Conservation (phyloP, 2,113 vertebrate species). For the Dicrurus megarhynchus region DNA sequence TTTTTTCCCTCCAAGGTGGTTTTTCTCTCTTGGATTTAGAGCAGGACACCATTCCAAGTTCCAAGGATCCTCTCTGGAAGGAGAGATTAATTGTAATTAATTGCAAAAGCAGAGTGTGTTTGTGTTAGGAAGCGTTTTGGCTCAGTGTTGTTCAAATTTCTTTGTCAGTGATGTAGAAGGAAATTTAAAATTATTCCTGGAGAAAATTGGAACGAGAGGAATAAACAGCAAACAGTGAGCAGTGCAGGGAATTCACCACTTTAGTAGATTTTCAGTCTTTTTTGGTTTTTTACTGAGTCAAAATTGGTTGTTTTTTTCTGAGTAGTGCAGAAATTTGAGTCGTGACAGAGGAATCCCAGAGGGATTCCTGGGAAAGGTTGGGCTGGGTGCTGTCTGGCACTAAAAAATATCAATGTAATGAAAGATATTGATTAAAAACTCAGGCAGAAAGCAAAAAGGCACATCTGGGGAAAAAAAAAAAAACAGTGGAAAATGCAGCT, state of each 20-base stretch:
- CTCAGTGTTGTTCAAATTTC: not conserved
- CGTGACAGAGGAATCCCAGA: not conserved
- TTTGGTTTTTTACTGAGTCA: not conserved
- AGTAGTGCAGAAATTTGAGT: not conserved
- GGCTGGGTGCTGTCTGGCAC: not conserved
- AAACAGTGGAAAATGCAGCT: not conserved
- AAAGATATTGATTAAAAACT: not conserved
- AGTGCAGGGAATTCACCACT: not conserved
- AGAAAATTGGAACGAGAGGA: not conserved
- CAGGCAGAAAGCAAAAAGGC: not conserved
- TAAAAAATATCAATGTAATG: fast-evolving
- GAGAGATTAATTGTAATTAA: too few species aligned
- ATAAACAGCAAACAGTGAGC: not conserved
- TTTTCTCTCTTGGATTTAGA: not conserved
- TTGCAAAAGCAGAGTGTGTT: not conserved
- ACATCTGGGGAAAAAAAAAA: not conserved
- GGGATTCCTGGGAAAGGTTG: not conserved
- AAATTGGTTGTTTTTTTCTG: fast-evolving
- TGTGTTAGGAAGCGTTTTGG: not conserved
- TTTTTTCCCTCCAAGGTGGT: not conserved
- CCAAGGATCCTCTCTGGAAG: not conserved
- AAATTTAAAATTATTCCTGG: not conserved
- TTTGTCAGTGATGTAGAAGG: not conserved
- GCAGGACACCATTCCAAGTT: not conserved
- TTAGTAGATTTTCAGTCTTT: not conserved